Base-by-base conservation (phyloP, 2,113 vertebrate genomes). In the Columba janthina region DNA sequence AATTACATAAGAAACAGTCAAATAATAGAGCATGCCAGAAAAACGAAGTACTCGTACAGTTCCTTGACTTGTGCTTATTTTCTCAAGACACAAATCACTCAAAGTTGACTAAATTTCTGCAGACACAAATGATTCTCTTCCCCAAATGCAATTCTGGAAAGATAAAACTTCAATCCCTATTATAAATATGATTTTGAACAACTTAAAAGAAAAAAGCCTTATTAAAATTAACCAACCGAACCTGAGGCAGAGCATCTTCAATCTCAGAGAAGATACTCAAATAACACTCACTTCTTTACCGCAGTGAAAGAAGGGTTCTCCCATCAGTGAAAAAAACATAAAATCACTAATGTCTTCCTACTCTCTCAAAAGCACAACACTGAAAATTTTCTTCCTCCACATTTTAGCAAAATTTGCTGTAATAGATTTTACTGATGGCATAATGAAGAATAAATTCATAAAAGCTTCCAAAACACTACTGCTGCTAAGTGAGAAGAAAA, bases 381-480 rank as follows among this genome's bases (percentile, higher is more conserved):
- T 16, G 36, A 84, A 84, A 84, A 91, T 74, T 78, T 34, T 65
- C 53, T 79, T 84, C 40, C 50, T 77, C 22, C 21, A 25, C 12
- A 61, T 85, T 76, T 44, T 61, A 85, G 25, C 14, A 65, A 31
- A 96, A 96, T 92, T 66, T 28, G 73, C 42, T 42, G 40, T 80
- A 62, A 80, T n/a, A 83, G 28, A 80, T 90, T 81, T 71, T 57
- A 78, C 38, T 62, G 40, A 75, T 81, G 46, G 71, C 44, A 65
- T 62, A 81, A 74, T 57, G 42, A 91, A 72, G 69, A 62, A 31
- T 74, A 89, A 88, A 36, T 67, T 90, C 61, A 76, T 50, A 94
- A 96, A 83, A 88, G n/a, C 21, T 95, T 93, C 91, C 79, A 94
- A 95, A 85, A 79, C 21, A 95, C 53, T 69, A 36, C 21, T 77